These are phyloP conservation scores for Seriola quinqueradiata DNA, from an alignment of 2,113 vertebrate genomes.

Conservation along the genomic window DNA sequence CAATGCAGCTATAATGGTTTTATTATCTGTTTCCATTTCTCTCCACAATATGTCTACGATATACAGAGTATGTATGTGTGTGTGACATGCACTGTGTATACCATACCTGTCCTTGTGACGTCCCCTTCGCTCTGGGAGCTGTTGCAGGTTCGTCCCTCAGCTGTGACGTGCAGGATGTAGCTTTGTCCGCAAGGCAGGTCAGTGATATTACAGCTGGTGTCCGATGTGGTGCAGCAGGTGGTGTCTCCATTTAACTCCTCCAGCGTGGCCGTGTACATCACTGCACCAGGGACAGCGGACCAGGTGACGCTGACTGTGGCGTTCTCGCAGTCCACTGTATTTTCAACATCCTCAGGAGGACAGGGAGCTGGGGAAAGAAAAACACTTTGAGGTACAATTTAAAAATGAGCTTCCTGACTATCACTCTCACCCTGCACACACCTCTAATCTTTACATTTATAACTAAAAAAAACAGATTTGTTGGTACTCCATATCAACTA, in stretches of 20 bases:
- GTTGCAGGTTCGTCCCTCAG: conserved; percentile 82
- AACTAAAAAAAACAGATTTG: not conserved
- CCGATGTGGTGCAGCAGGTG: conserved; percentile 69
- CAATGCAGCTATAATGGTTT: no score
- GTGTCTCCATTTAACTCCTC: conserved; percentile 52
- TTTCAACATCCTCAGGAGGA: conserved; percentile 65
- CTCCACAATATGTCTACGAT: no score
- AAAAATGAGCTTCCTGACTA: not conserved
- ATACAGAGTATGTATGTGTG: no score
- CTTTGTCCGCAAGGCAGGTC: conserved; percentile 81
- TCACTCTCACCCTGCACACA: not conserved
- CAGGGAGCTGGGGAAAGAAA: conserved; percentile 81
- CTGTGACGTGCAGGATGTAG: conserved; percentile 75
- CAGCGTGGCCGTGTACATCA: conserved; percentile 80
- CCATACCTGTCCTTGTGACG: conserved; percentile 79
- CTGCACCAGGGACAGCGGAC: conserved; percentile 67
- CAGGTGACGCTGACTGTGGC: conserved; percentile 72
- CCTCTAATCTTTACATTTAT: not conserved
- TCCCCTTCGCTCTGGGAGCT: conserved; percentile 75
- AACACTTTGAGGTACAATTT: no score
- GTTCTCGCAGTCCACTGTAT: conserved; percentile 68
- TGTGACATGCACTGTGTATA: not conserved
- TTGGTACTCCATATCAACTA: not conserved
- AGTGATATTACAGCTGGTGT: conserved; percentile 71
- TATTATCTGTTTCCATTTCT: not conserved